A percentile compares a stretch with the other conserved stretches of the same genome.
phyloP scores from a whole-genome alignment of 2,113 vertebrate species.

The Corythoichthys intestinalis region DNA sequence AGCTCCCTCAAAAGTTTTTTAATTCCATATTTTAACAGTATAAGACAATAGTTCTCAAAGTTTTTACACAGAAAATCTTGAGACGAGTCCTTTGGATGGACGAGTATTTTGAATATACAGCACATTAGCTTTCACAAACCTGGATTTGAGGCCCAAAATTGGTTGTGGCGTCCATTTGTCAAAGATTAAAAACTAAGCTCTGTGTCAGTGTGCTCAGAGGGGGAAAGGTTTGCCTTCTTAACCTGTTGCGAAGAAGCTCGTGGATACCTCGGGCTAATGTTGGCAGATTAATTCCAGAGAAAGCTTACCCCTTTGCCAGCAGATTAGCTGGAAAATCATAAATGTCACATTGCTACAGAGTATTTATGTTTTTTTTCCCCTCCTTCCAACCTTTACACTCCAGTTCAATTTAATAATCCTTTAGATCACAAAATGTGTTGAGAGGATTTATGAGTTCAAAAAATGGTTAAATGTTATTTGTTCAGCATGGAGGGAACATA shows the following conservation, averaged over 20 bases:
- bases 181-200: not conserved
- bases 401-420: conserved; percentile 9
- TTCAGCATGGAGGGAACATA: conserved; percentile 12
- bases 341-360: conserved; percentile 3
- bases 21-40: no score
- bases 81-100: no score
- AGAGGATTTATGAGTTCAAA: not conserved
- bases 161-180: not conserved
- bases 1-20: no score
- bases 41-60: no score
- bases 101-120: not conserved
- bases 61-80: no score
- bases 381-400: no score
- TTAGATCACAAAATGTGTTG: not conserved
- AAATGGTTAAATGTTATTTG: not conserved
- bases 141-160: not conserved
- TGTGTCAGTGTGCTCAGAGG: not conserved
- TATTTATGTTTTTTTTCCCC: no score
- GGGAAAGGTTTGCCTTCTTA: not conserved
- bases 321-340: conserved; percentile 49
- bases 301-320: conserved; percentile 27
- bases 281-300: conserved; percentile 40
- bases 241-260: not conserved
- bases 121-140: not conserved
- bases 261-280: conserved; percentile 15